Conservation (phyloP, 2,888 invertebrate genomes). For the Sphaerophoria rueppellii region DNA sequence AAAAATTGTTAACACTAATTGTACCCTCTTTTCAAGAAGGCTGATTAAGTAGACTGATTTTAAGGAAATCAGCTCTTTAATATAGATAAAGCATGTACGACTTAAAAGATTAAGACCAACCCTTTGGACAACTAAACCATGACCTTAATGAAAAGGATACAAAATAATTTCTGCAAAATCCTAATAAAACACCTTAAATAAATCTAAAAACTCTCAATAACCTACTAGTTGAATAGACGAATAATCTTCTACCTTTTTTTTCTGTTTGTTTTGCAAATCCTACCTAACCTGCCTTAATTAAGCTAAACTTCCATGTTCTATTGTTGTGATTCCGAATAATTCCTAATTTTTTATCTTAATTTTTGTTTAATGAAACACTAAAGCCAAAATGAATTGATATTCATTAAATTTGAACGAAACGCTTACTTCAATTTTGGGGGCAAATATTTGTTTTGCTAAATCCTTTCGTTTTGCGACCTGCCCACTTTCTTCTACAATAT, state of each 20-base stretch:
- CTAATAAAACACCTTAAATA: background rate
- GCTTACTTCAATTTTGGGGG: conserved; percentile 24
- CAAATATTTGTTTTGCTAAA: conserved; percentile 27
- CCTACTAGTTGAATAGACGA: conserved; percentile 9
- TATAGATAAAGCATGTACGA: too few relatives aligned
- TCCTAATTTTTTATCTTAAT: conserved; percentile 11
- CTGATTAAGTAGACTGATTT: too few relatives aligned
- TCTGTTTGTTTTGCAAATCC: background rate
- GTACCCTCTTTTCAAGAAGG: too few relatives aligned
- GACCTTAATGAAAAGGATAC: background rate
- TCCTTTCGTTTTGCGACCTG: background rate
- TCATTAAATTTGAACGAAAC: conserved; percentile 14
- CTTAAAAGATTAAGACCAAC: background rate
- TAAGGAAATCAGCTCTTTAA: too few relatives aligned
- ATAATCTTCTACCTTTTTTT: background rate
- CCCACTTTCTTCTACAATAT: background rate
- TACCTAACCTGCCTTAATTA: background rate
- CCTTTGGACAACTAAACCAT: background rate
- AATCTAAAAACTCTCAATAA: background rate
- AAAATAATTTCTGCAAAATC: background rate
- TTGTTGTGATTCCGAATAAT: background rate
- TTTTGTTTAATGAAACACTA: conserved; percentile 33
- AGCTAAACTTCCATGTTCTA: background rate
- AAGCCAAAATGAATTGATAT: conserved; percentile 24
- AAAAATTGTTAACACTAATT: too few relatives aligned